Base-by-base conservation (phyloP, 2,888 invertebrate genomes). In the Tetanocera ferruginea region DNA sequence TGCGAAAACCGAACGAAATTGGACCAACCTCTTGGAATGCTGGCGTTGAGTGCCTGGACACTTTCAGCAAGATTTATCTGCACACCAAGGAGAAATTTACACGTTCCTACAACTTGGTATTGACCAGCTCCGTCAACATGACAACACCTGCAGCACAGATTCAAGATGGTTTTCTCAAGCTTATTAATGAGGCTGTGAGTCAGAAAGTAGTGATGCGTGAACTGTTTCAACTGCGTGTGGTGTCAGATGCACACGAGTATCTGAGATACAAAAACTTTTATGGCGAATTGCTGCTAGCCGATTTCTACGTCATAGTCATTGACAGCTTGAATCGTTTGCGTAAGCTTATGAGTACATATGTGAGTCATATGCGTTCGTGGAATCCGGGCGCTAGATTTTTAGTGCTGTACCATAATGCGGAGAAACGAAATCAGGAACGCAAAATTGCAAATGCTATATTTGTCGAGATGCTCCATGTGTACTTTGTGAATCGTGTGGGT, bases 351-450 rank as follows among this genome's bases (percentile, higher is more conserved):
- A 69, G 52, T 0, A 69, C 79, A 0, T 84, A 82, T 76, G 81
- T 89, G 3, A 87, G 83, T 43, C 80, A 77, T 14, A 84, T 86
- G 82, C 79, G 85, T 6, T 86, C 87, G 0, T 90, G 90, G 89
- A 90, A 90, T 82, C 89, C 90, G 0, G 88, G 87, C 0, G 90
- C 86, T 0, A 85, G 84, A 28, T 90, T 89, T 76, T 74, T 90
- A 4, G 82, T 90, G 19, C 84, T 90, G 34, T 90, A 83, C 72
- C 87, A 89, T 66, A 87, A 89, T 78, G 81, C 82, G 0, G 67
- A 80, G 0, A 34, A 84, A 49, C 80, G 84, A 0, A 25, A 79
- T 0, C 75, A 57, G 0, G 82, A 83, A n/a, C 81, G 81, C 55
- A 70, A 80, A 0, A 80, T 88, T 0, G 87, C 88, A 2, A 78